Evolutionary conservation across 2,113 vertebrate genomes (phyloP).

Genomic region (Oreochromis spilurus): DNA sequence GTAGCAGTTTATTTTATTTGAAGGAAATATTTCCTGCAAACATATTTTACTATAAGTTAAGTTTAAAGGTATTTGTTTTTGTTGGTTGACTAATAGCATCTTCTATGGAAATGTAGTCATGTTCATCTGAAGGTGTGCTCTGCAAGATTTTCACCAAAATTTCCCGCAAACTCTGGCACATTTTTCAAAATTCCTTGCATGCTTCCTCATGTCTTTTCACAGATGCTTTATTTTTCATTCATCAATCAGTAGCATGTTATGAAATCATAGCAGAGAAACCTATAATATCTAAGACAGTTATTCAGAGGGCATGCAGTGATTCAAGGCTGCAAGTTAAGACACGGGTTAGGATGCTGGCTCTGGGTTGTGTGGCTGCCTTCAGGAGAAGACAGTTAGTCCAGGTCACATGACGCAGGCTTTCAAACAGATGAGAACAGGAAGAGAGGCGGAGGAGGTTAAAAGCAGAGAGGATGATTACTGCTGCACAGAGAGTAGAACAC

Average conservation of each 20-base stretch:
- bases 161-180: background rate
- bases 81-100: background rate
- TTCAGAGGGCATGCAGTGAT: background rate
- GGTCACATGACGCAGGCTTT: conserved; percentile 54
- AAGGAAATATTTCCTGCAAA: background rate
- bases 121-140: background rate
- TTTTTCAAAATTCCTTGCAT: conserved; percentile 4
- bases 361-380: conserved; percentile 33
- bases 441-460: conserved; percentile 8
- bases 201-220: background rate
- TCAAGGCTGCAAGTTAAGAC: conserved; percentile 26
- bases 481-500: background rate
- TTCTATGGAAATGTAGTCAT: background rate
- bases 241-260: background rate
- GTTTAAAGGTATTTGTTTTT: background rate
- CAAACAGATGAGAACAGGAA: conserved; percentile 35
- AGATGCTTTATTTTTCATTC: background rate
- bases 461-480: conserved; percentile 21
- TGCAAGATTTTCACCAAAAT: background rate
- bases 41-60: background rate
- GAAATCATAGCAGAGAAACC: background rate
- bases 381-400: conserved; percentile 22
- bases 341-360: conserved; percentile 24
- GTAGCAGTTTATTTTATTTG: background rate
- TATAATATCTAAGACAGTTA: background rate